A percentile compares a stretch with the other conserved stretches of the same genome.
Conservation (phyloP, 92 coral and sea anemone species). For the Phenganax marumi region DNA sequence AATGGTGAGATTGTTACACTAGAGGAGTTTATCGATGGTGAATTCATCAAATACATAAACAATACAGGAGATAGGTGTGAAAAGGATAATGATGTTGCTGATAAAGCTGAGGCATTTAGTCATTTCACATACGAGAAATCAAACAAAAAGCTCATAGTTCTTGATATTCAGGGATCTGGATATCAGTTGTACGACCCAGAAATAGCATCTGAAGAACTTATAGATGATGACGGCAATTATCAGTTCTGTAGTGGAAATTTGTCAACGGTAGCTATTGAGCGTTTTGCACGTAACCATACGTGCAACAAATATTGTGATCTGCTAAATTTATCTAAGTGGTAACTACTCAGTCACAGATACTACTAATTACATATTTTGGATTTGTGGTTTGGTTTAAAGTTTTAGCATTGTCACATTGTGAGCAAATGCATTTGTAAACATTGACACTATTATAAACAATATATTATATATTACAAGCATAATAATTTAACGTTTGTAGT, state of each 20-base stretch:
- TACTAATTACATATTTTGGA: no score
- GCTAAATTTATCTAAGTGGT: neutral
- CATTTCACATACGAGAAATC: slow-evolving; percentile 59
- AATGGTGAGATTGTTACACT: slow-evolving; percentile 54
- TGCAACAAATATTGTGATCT: slow-evolving; percentile 21
- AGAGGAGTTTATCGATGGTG: slow-evolving; percentile 57
- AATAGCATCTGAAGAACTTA: slow-evolving; percentile 51
- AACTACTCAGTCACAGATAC: neutral
- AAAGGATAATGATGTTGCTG: slow-evolving; percentile 44
- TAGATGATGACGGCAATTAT: slow-evolving; percentile 46
- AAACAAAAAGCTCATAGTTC: slow-evolving; percentile 45
- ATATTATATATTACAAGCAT: no score
- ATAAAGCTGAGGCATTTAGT: slow-evolving; percentile 57
- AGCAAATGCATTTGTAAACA: no score
- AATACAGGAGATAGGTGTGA: slow-evolving; percentile 64
- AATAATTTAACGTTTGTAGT: neutral
- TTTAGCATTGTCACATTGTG: no score
- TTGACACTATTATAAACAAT: no score
- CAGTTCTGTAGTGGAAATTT: slow-evolving; percentile 28
- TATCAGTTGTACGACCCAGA: slow-evolving; percentile 60
- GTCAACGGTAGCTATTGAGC: slow-evolving; percentile 8
- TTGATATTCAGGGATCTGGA: slow-evolving; percentile 58
- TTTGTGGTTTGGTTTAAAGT: no score
- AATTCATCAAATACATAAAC: slow-evolving; percentile 55
- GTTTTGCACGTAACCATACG: neutral